phyloP scores from a whole-genome alignment of 2,888 invertebrate species.

The Tribolium freemani region DNA sequence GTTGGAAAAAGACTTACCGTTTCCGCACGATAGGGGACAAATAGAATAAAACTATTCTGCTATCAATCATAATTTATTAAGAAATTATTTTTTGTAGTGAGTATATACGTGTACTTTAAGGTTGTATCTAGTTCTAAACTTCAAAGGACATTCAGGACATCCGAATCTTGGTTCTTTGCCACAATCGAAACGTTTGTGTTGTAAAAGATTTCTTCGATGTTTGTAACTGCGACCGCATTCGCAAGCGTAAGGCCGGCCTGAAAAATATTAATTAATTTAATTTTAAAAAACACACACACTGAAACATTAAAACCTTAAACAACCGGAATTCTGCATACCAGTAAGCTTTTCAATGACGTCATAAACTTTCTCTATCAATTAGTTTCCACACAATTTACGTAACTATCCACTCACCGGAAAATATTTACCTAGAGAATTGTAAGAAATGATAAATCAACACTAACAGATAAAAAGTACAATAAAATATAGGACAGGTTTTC shows the following conservation, averaged over 20 bases:
- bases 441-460: too few relatives aligned
- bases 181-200: constrained; percentile 43
- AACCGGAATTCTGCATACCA: too few relatives aligned
- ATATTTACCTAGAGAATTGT: too few relatives aligned
- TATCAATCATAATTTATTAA: neutral
- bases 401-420: too few relatives aligned
- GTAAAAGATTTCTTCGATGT: constrained; percentile 73
- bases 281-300: neutral
- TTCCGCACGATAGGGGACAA: neutral
- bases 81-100: constrained; percentile 2
- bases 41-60: neutral
- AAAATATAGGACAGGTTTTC: too few relatives aligned
- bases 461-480: too few relatives aligned
- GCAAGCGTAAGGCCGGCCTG: constrained; percentile 27
- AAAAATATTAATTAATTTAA: constrained; percentile 7
- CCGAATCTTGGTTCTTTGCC: constrained; percentile 44
- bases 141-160: constrained; percentile 43
- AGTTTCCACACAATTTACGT: too few relatives aligned
- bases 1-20: neutral
- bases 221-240: constrained; percentile 81
- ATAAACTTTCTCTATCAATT: too few relatives aligned
- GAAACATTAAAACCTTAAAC: too few relatives aligned
- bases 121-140: constrained; percentile 36
- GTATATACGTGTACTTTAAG: constrained; percentile 20
- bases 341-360: too few relatives aligned